These are phyloP conservation scores for Miltochrista miniata DNA, from an alignment of 2,888 invertebrate species.

Conservation along the genomic window DNA sequence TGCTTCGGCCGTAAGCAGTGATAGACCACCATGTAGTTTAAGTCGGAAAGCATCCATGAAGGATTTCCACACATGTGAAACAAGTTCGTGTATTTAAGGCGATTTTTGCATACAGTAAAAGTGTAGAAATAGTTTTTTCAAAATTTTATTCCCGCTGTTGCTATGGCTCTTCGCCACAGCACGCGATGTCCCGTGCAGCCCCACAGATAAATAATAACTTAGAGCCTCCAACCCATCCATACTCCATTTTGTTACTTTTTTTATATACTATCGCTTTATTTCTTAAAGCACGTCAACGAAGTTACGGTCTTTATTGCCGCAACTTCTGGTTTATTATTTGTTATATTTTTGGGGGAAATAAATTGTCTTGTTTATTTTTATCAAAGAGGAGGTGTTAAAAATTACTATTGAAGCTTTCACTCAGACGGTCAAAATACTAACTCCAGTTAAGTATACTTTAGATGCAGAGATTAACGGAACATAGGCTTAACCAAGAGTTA, in stretches of 20 bases:
- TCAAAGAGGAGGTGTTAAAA: too few relatives aligned
- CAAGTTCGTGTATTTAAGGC: too few relatives aligned
- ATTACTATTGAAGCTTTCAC: too few relatives aligned
- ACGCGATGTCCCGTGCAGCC: constrained; percentile 61
- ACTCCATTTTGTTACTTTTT: constrained; percentile 55
- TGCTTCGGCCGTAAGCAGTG: too few relatives aligned
- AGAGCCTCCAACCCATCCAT: constrained; percentile 40
- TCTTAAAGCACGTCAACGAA: constrained; percentile 35
- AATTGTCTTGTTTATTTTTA: constrained; percentile 1
- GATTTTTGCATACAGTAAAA: too few relatives aligned
- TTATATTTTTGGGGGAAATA: neutral
- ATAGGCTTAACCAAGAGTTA: too few relatives aligned
- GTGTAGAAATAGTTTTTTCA: neutral
- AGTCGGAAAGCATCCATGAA: too few relatives aligned
- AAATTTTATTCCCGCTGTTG: constrained; percentile 29
- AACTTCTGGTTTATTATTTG: constrained; percentile 23
- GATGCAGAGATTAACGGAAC: too few relatives aligned
- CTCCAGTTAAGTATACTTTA: too few relatives aligned
- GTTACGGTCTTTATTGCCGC: constrained; percentile 22
- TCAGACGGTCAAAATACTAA: too few relatives aligned
- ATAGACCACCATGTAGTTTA: too few relatives aligned
- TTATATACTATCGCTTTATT: constrained; percentile 42
- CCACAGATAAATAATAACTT: constrained; percentile 44
- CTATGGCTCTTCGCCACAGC: constrained; percentile 42
- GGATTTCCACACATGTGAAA: too few relatives aligned